These are phyloP conservation scores for Slavum lentiscoides DNA, from an alignment of 2,888 invertebrate genomes.

Conservation along the genomic window DNA sequence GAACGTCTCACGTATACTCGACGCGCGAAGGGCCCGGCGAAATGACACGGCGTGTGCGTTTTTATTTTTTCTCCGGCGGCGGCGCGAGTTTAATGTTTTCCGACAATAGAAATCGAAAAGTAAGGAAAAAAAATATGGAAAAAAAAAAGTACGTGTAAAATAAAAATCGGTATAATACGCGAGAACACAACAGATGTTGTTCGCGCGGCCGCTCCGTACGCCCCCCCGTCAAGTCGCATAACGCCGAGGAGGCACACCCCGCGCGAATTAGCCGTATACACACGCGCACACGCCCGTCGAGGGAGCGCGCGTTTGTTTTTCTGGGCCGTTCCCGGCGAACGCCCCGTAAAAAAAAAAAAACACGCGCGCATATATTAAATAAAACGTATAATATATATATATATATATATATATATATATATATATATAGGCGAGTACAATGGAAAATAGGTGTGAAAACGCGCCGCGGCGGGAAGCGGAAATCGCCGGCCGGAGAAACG, in stretches of 20 bases:
- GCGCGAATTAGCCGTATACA: conserved; percentile 38
- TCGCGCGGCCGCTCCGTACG: conserved; percentile 28
- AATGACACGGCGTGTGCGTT: no score
- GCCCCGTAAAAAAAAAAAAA: conserved; percentile 40
- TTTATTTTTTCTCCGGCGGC: no score
- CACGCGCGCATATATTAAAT: neutral
- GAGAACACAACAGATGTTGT: conserved; percentile 41
- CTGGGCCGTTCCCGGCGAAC: conserved; percentile 45
- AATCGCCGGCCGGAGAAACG: neutral
- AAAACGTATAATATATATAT: no score
- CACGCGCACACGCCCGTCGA: no score
- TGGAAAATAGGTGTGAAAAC: conserved; percentile 36
- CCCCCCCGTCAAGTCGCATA: conserved; percentile 47
- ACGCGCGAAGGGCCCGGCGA: no score
- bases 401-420: no score
- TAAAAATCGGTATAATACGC: neutral
- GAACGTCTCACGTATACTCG: no score
- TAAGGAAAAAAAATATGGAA: neutral
- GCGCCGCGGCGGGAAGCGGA: conserved; percentile 38
- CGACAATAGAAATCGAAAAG: conserved; percentile 8
- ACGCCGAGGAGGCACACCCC: conserved; percentile 20
- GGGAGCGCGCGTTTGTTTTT: conserved; percentile 43
- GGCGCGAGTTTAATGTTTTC: neutral
- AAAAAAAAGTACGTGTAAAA: neutral
- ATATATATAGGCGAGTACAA: no score